phyloP scores from a whole-genome alignment of 1,140 invertebrate genomes.

The Plodia interpunctella region DNA sequence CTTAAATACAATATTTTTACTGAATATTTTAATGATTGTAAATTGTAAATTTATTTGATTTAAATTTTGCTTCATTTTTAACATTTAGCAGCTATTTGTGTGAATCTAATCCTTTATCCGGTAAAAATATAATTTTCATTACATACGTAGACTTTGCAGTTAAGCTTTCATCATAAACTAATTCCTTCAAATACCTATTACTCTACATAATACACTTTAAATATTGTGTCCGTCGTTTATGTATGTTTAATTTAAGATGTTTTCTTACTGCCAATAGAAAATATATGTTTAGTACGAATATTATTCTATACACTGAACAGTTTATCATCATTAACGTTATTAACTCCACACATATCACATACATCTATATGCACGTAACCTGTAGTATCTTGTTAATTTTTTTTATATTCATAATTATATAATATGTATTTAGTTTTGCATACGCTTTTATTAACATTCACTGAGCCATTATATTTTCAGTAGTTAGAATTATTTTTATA shows the following conservation, averaged over 20 bases:
- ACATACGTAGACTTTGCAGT: constrained; percentile 61
- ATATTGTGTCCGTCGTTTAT: constrained; percentile 23
- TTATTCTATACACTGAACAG: constrained; percentile 19
- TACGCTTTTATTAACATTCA: constrained; percentile 44
- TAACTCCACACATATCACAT: neutral
- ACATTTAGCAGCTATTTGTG: constrained; percentile 24
- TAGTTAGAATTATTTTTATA: constrained; percentile 35
- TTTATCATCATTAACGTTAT: constrained; percentile 9
- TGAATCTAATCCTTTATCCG: constrained; percentile 46
- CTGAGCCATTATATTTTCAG: constrained; percentile 26
- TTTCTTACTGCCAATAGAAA: constrained; percentile 48
- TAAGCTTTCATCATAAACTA: constrained; percentile 65
- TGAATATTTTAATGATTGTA: neutral
- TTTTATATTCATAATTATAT: constrained; percentile 4
- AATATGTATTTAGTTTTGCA: constrained; percentile 33
- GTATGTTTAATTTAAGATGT: constrained; percentile 64
- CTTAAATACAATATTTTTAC: too few species aligned
- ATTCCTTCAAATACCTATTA: constrained; percentile 47
- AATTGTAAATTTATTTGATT: neutral
- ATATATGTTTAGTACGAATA: constrained; percentile 17
- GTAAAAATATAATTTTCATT: constrained; percentile 37
- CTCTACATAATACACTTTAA: constrained; percentile 44
- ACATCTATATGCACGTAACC: constrained; percentile 5
- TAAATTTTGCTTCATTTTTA: constrained; percentile 16
- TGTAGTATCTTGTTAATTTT: neutral